These are phyloP conservation scores for Campoplex nolae DNA, from an alignment of 2,888 invertebrate species.

Conservation along the genomic window DNA sequence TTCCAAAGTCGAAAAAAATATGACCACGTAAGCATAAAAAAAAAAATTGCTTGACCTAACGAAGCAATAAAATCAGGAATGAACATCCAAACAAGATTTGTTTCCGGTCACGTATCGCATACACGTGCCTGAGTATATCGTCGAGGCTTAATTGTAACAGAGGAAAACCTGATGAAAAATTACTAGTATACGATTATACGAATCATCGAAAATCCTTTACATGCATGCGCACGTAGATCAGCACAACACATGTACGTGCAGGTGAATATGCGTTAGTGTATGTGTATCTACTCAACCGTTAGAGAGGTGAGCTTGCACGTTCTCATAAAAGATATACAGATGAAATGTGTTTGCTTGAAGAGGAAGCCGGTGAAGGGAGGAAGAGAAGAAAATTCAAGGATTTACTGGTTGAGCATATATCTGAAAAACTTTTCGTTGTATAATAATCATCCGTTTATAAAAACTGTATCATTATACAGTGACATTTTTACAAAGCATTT, in stretches of 20 bases:
- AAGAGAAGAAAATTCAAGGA: conserved; percentile 19
- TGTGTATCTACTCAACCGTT: conserved; percentile 50
- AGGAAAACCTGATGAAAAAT: conserved; percentile 46
- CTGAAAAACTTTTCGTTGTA: conserved; percentile 42
- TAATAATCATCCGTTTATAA: neutral
- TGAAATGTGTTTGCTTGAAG: conserved; percentile 21
- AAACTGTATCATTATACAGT: neutral
- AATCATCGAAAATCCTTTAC: conserved; percentile 43
- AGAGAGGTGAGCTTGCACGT: conserved; percentile 61
- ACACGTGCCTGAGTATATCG: conserved; percentile 50
- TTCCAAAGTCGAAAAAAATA: conserved; percentile 1
- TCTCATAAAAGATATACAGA: conserved; percentile 43
- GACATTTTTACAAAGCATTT: too few relatives aligned
- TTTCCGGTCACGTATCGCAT: conserved; percentile 63
- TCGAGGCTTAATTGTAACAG: conserved; percentile 58
- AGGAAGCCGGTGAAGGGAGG: neutral
- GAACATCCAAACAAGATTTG: conserved; percentile 18
- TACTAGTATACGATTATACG: conserved; percentile 1
- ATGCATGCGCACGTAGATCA: conserved; percentile 26
- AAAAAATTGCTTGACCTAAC: conserved; percentile 23
- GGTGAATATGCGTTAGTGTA: conserved; percentile 21
- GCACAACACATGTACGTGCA: conserved; percentile 7
- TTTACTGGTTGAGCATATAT: conserved; percentile 43
- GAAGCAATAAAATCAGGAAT: conserved; percentile 32
- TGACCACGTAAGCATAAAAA: neutral